Evolutionary conservation across 1,140 invertebrate genomes (phyloP).

Genomic region (Parapsyche elsis): DNA sequence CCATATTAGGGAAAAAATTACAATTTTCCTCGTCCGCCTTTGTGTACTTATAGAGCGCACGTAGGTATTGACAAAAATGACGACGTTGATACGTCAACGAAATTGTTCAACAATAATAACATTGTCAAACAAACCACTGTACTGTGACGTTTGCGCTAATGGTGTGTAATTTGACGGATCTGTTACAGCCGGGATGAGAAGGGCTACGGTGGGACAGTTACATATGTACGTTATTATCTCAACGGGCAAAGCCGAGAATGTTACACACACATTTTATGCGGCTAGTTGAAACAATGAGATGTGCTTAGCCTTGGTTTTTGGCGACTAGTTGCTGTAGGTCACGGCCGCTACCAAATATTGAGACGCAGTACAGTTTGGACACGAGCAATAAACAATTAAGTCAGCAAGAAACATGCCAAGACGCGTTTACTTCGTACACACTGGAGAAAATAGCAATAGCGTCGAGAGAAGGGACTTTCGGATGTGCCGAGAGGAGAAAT

Average conservation of each 20-base stretch:
- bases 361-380: conserved; percentile 2
- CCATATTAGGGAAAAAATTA: too few relatives aligned
- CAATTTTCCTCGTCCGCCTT: too few relatives aligned
- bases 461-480: not conserved
- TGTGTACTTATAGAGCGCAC: too few relatives aligned
- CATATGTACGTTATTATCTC: not conserved
- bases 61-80: too few relatives aligned
- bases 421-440: not conserved
- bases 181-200: too few relatives aligned
- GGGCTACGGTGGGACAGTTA: not conserved
- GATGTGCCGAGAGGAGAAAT: not conserved
- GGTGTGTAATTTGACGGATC: not conserved
- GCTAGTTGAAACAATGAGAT: conserved; percentile 18
- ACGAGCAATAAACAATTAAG: not conserved
- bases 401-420: not conserved
- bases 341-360: conserved; percentile 10
- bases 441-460: not conserved
- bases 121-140: too few relatives aligned
- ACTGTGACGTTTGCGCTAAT: too few relatives aligned
- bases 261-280: not conserved
- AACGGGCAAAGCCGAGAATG: not conserved
- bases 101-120: too few relatives aligned
- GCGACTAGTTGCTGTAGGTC: conserved; percentile 21
- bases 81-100: too few relatives aligned
- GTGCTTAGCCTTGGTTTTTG: not conserved